phyloP scores from a whole-genome alignment of 2,888 invertebrate species.

The Keiferia lycopersicella region DNA sequence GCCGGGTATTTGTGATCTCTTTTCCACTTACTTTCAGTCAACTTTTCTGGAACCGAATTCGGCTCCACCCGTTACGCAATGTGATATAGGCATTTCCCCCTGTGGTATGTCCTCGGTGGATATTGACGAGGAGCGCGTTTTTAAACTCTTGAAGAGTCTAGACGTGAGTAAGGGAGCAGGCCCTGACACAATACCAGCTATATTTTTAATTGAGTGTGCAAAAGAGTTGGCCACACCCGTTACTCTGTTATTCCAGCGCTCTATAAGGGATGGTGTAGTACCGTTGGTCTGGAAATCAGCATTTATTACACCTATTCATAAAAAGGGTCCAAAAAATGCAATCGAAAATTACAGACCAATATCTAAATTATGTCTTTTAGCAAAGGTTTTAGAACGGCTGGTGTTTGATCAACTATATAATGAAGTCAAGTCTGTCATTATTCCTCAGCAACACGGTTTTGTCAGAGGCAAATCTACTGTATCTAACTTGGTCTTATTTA shows the following conservation, averaged over 20 bases:
- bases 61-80: too few species aligned
- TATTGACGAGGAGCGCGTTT: too few species aligned
- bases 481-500: not conserved
- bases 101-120: too few species aligned
- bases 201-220: not conserved
- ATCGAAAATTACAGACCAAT: not conserved
- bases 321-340: not conserved
- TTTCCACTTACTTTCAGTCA: too few species aligned
- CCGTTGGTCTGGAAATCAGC: not conserved
- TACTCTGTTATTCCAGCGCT: not conserved
- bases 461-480: not conserved
- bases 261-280: not conserved
- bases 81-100: too few species aligned
- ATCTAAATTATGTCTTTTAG: not conserved
- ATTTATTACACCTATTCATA: not conserved
- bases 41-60: too few species aligned
- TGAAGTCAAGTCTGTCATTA: not conserved
- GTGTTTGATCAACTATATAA: not conserved
- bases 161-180: not conserved
- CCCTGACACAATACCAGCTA: not conserved
- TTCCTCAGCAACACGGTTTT: constrained; percentile 3
- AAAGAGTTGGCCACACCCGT: not conserved
- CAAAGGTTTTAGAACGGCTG: not conserved
- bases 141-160: not conserved
- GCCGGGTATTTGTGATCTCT: not conserved